phyloP scores from a whole-genome alignment of 2,113 vertebrate genomes.

The Ceyx melanurus region DNA sequence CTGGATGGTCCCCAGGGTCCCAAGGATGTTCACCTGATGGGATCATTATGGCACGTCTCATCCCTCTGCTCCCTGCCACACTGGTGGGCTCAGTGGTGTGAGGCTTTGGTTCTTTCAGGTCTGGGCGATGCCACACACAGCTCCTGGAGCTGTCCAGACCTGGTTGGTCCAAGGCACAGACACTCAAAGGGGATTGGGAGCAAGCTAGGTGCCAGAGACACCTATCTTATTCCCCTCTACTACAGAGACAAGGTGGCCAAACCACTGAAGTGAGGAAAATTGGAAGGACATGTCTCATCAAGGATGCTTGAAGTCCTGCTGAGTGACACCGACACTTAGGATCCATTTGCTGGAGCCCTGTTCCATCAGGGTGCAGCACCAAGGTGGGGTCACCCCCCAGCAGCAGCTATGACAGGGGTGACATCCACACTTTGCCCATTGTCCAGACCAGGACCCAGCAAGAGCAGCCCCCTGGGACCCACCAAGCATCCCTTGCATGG shows the following conservation, averaged over 20 bases:
- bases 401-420: background rate
- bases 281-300: background rate
- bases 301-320: background rate
- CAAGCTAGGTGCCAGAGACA: background rate
- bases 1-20: background rate
- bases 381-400: background rate
- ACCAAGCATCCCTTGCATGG: background rate
- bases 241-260: background rate
- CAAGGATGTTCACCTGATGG: background rate
- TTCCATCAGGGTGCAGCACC: accelerated
- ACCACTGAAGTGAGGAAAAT: background rate
- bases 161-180: background rate
- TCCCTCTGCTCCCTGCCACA: background rate
- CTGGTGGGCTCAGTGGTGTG: background rate
- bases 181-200: background rate
- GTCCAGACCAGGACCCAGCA: background rate
- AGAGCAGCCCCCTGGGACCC: background rate
- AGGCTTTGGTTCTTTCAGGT: background rate
- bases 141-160: background rate
- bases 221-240: background rate
- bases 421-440: background rate
- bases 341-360: background rate
- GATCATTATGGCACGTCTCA: accelerated
- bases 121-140: background rate
- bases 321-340: background rate